phyloP scores from a whole-genome alignment of 2,113 vertebrate species.

The Sarotherodon lohbergeri region DNA sequence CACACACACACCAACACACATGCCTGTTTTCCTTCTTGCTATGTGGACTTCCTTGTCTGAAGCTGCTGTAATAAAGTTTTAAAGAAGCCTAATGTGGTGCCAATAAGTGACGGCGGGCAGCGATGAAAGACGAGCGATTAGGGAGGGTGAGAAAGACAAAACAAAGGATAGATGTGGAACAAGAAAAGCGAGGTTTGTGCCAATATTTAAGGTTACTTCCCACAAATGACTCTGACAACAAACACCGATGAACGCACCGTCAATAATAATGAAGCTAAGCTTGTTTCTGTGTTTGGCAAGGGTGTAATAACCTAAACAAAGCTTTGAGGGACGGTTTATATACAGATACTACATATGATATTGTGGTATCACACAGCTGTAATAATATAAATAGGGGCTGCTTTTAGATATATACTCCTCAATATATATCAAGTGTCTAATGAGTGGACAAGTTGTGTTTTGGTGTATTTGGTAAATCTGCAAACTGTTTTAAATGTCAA shows the following conservation, averaged over 20 bases:
- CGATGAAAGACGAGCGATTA: background rate
- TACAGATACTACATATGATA: background rate
- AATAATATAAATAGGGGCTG: background rate
- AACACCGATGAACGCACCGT: background rate
- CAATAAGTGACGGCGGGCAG: slow-evolving; percentile 4
- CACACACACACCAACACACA: background rate
- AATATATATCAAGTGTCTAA: background rate
- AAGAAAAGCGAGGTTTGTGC: background rate
- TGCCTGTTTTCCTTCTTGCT: slow-evolving; percentile 45
- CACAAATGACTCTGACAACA: background rate
- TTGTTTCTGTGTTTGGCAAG: background rate
- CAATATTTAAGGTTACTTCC: background rate
- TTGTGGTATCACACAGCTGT: background rate
- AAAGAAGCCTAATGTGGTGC: background rate
- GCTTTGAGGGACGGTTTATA: background rate
- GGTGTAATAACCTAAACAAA: background rate
- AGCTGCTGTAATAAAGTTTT: slow-evolving; percentile 51
- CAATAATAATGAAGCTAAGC: background rate
- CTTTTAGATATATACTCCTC: background rate
- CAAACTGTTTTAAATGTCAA: background rate
- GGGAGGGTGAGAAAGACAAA: background rate
- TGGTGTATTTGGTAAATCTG: background rate
- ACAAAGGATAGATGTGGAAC: background rate
- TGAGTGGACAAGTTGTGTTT: background rate
- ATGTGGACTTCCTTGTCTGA: slow-evolving; percentile 52